Conservation (phyloP, 1,140 invertebrate species). For the Ladona fulva region DNA sequence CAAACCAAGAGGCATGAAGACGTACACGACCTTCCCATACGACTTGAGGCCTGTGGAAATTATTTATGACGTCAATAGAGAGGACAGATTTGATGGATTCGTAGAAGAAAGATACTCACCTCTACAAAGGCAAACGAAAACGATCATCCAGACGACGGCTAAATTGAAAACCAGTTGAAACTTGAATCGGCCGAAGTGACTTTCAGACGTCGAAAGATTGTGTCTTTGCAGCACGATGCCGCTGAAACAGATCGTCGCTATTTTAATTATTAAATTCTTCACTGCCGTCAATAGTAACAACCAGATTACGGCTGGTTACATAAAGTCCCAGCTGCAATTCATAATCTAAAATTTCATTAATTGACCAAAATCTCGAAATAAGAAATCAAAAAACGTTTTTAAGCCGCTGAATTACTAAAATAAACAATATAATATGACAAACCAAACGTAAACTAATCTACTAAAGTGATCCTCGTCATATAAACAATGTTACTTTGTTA, state of each 20-base stretch:
- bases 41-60: slow-evolving; percentile 55
- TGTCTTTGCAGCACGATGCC: slow-evolving; percentile 66
- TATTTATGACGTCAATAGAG: background rate
- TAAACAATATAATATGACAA: too few species aligned
- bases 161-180: slow-evolving; percentile 84
- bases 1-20: slow-evolving; percentile 61
- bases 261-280: background rate
- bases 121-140: slow-evolving; percentile 82
- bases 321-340: too few species aligned
- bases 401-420: too few species aligned
- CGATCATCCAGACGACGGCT: slow-evolving; percentile 81
- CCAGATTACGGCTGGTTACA: too few species aligned
- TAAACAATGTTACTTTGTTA: too few species aligned
- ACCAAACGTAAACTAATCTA: too few species aligned
- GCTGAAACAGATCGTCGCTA: slow-evolving; percentile 43
- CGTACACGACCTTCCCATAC: slow-evolving; percentile 73
- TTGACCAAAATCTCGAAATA: too few species aligned
- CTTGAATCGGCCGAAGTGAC: slow-evolving; percentile 57
- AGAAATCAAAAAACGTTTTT: too few species aligned
- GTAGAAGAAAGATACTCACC: slow-evolving; percentile 36
- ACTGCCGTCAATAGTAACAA: too few species aligned
- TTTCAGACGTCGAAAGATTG: slow-evolving; percentile 47
- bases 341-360: too few species aligned
- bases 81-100: background rate
- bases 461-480: too few species aligned